A percentile compares a stretch with the other conserved stretches of the same genome.
phyloP scores from a whole-genome alignment of 2,888 invertebrate genomes.

The Julus scanicus region DNA sequence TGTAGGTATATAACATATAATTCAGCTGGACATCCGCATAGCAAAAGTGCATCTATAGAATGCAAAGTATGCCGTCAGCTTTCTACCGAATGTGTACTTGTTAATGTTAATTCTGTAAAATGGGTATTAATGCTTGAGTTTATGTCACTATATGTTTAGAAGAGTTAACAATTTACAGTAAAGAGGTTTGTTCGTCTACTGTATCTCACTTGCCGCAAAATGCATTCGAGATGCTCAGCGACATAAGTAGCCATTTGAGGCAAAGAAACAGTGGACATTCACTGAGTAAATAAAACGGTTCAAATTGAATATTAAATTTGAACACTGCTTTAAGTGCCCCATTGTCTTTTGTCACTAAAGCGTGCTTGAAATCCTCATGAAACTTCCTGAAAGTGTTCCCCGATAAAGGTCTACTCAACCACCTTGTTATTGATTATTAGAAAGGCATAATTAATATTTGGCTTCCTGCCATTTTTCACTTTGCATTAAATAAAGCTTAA shows the following conservation, averaged over 20 bases:
- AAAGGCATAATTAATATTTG: slow-evolving; percentile 30
- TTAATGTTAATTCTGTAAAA: neutral
- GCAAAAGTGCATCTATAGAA: neutral
- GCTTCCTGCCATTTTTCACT: slow-evolving; percentile 17
- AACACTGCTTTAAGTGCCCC: neutral
- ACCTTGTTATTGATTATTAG: slow-evolving; percentile 46
- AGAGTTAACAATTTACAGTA: neutral
- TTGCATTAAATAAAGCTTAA: slow-evolving; percentile 31
- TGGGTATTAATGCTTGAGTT: neutral
- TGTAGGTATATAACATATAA: too few relatives aligned
- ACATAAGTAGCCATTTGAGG: neutral
- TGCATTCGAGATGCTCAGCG: neutral
- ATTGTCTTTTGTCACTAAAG: slow-evolving; percentile 5
- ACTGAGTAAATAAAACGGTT: neutral
- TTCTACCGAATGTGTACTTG: neutral
- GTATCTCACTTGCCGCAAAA: neutral
- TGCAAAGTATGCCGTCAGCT: neutral
- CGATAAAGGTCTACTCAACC: neutral
- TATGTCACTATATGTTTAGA: neutral
- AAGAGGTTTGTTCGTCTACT: neutral
- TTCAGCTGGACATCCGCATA: too few relatives aligned
- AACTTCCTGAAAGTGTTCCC: neutral
- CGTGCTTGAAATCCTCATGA: slow-evolving; percentile 16
- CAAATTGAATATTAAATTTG: neutral
- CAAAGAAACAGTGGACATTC: neutral